Percentiles rank a stretch among this genome's conserved stretches.
Evolutionary conservation across 2,797 vertebrate species (phyloP).

Genomic region (Petrocephalus sullivani): DNA sequence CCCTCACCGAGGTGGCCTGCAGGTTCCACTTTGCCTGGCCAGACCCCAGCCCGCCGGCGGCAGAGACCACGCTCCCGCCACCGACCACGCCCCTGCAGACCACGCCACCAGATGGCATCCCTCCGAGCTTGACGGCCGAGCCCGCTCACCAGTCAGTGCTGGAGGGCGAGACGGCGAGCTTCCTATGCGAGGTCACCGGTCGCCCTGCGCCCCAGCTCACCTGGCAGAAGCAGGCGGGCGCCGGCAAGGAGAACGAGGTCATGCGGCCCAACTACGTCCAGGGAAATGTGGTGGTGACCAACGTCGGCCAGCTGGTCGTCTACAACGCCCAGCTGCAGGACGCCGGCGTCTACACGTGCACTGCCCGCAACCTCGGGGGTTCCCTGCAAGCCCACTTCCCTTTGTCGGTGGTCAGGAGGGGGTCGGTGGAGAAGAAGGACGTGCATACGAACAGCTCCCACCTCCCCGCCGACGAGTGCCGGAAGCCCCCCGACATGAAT

Average conservation of each 20-base stretch:
- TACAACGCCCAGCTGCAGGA: conserved; percentile 89
- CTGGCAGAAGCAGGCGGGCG: conserved; percentile 84
- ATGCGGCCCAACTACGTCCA: conserved; percentile 85
- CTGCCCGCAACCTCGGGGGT: conserved; percentile 75
- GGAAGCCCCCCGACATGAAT: conserved; percentile 79
- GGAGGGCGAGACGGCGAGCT: conserved; percentile 86
- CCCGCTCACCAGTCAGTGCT: conserved; percentile 77
- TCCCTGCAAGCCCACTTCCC: conserved; percentile 79
- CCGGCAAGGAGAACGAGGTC: conserved; percentile 79
- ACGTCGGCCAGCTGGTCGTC: conserved; percentile 93
- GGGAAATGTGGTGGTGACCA: conserved; percentile 90
- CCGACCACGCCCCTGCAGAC: conserved; percentile 76
- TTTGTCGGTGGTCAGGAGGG: conserved; percentile 72
- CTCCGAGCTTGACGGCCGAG: conserved; percentile 71
- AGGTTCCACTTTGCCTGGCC: conserved; percentile 89
- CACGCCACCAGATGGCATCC: conserved; percentile 69
- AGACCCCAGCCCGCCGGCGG: conserved; percentile 81
- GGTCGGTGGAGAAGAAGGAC: conserved; percentile 54
- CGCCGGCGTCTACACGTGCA: conserved; percentile 88
- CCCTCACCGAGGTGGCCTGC: conserved; percentile 87
- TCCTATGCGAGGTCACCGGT: conserved; percentile 87
- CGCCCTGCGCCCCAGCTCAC: conserved; percentile 85
- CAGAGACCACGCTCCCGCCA: conserved; percentile 78
- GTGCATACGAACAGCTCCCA: conserved; percentile 65
- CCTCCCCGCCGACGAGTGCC: conserved; percentile 74